These are phyloP conservation scores for Hycleus phaleratus DNA, from an alignment of 1,140 invertebrate species.

Conservation along the genomic window DNA sequence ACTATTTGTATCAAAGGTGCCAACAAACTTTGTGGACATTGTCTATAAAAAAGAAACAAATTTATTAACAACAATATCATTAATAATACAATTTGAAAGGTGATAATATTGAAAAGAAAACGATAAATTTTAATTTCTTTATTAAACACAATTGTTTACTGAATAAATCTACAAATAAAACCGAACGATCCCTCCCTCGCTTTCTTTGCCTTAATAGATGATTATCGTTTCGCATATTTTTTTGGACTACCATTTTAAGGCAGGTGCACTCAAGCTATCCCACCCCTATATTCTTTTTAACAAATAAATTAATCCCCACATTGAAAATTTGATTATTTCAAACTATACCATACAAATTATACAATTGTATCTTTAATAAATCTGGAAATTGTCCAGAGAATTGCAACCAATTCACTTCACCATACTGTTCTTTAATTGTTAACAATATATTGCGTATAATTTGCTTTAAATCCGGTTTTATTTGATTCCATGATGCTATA, in stretches of 20 bases:
- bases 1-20: conserved; percentile 55
- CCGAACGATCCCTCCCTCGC: conserved; percentile 27
- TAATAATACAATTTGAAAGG: too few relatives aligned
- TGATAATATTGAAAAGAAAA: too few relatives aligned
- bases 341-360: conserved; percentile 33
- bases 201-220: background rate
- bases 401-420: conserved; percentile 33
- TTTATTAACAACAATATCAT: background rate
- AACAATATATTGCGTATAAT: conserved; percentile 33
- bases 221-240: too few relatives aligned
- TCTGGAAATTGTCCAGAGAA: conserved; percentile 36
- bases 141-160: background rate
- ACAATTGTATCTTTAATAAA: conserved; percentile 30
- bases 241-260: conserved; percentile 19
- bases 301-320: conserved; percentile 16
- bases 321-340: conserved; percentile 22
- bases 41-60: conserved; percentile 46
- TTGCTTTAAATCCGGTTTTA: conserved; percentile 34
- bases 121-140: too few relatives aligned
- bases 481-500: conserved; percentile 36
- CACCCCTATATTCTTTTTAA: conserved; percentile 25
- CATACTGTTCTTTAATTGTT: conserved; percentile 31
- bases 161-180: too few relatives aligned
- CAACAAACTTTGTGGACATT: conserved; percentile 58
- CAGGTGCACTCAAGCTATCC: conserved; percentile 37